phyloP scores from a whole-genome alignment of 2,888 invertebrate genomes.

The Hydraecia micacea region DNA sequence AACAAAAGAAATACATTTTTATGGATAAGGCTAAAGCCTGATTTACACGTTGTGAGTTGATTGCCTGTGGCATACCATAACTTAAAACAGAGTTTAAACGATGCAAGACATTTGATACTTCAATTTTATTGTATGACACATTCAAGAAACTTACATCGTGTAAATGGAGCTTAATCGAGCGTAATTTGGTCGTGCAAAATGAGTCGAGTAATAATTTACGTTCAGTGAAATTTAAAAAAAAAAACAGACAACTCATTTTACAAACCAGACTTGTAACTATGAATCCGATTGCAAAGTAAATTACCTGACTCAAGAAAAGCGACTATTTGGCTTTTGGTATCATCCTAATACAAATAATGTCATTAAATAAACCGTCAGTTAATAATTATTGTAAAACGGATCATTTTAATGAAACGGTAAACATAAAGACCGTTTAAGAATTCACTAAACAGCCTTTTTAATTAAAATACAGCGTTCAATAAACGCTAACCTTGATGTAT shows the following conservation, averaged over 20 bases:
- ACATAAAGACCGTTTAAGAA: constrained; percentile 8
- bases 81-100: not conserved
- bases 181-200: not conserved
- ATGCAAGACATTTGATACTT: not conserved
- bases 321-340: not conserved
- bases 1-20: constrained; percentile 19
- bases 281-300: not conserved
- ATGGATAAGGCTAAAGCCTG: too few species aligned
- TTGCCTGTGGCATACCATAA: not conserved
- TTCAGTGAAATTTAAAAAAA: too few species aligned
- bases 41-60: not conserved
- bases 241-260: not conserved
- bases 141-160: not conserved
- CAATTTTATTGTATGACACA: not conserved
- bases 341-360: not conserved
- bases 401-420: constrained; percentile 7
- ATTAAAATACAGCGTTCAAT: constrained; percentile 27
- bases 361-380: not conserved
- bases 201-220: not conserved
- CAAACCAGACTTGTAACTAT: not conserved
- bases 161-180: not conserved
- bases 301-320: not conserved
- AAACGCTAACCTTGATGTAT: constrained; percentile 13
- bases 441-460: constrained; percentile 11
- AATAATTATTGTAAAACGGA: not conserved